A percentile compares a stretch with the other conserved stretches of the same genome.
These are phyloP conservation scores for Telmatochromis brichardi DNA, from an alignment of 2,113 vertebrate species.

Conservation along the genomic window DNA sequence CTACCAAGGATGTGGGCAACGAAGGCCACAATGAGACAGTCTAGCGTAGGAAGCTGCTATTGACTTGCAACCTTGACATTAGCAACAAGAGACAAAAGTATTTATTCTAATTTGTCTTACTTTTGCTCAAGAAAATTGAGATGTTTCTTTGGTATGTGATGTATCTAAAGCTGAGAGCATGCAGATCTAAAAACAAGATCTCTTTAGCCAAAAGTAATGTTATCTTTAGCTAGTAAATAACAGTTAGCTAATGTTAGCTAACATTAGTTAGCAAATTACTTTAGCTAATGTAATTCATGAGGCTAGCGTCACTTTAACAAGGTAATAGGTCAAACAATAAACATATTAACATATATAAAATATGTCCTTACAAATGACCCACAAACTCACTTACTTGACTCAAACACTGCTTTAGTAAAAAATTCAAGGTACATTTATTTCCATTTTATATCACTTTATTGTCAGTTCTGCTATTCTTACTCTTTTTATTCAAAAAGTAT, in stretches of 20 bases:
- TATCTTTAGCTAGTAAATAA: background rate
- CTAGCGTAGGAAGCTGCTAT: background rate
- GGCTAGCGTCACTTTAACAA: background rate
- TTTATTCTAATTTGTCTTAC: background rate
- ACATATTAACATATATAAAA: background rate
- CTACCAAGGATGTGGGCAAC: background rate
- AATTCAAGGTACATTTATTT: background rate
- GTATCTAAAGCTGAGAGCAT: background rate
- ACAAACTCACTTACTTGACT: accelerated
- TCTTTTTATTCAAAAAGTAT: background rate
- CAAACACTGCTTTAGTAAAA: background rate
- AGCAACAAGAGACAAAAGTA: background rate
- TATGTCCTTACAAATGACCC: background rate
- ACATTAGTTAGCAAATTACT: background rate
- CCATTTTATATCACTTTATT: background rate
- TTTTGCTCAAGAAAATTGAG: background rate
- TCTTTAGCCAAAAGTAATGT: background rate
- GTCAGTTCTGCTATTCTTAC: background rate
- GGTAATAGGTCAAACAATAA: background rate
- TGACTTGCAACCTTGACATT: background rate
- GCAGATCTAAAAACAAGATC: background rate
- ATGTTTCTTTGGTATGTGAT: background rate
- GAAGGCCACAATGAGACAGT: background rate
- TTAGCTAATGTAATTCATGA: background rate
- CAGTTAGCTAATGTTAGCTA: background rate